Evolutionary conservation across 1,140 invertebrate species (phyloP).

Genomic region (Venturia canescens): DNA sequence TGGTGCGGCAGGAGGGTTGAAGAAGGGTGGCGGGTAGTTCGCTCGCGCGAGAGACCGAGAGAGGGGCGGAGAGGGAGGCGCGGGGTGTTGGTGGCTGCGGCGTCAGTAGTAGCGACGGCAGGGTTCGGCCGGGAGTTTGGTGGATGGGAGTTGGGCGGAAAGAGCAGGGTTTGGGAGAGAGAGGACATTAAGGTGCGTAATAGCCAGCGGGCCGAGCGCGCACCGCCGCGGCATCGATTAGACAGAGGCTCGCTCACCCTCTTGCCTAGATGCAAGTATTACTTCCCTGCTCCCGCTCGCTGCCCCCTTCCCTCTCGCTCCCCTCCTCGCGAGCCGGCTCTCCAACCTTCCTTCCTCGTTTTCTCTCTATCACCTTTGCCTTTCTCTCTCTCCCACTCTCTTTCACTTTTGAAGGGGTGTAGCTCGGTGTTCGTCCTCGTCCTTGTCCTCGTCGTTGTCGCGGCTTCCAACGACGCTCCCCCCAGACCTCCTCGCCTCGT

Average conservation of each 20-base stretch:
- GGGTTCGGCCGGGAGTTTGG: conserved; percentile 55
- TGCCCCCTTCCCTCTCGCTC: no score
- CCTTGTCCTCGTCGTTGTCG: conserved; percentile 58
- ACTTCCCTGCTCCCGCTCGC: conserved; percentile 52
- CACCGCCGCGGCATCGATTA: conserved; percentile 76
- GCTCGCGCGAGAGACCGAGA: conserved; percentile 13
- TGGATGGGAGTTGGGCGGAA: conserved; percentile 25
- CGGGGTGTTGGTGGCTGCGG: conserved; percentile 30
- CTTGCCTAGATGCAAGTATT: conserved; percentile 66
- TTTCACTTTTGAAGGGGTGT: conserved; percentile 19
- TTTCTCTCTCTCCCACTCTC: conserved; percentile 60
- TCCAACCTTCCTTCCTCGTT: conserved; percentile 44
- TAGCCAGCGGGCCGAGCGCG: conserved; percentile 76
- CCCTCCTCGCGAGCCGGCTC: no score
- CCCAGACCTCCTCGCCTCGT: conserved; percentile 54
- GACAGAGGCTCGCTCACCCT: conserved; percentile 72
- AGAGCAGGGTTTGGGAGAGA: conserved; percentile 53
- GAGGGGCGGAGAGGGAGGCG: not conserved
- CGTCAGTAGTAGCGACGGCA: conserved; percentile 44
- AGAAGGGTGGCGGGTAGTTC: conserved; percentile 31
- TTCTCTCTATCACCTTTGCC: conserved; percentile 54
- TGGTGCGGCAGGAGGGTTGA: conserved; percentile 23
- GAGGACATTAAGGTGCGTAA: conserved; percentile 78
- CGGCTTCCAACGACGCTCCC: conserved; percentile 62
- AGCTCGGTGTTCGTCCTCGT: conserved; percentile 61